Evolutionary conservation across 2,888 invertebrate species (phyloP), one percentile per base, ranked within the genome.

Genomic region (Yponomeuta plumbellus): DNA sequence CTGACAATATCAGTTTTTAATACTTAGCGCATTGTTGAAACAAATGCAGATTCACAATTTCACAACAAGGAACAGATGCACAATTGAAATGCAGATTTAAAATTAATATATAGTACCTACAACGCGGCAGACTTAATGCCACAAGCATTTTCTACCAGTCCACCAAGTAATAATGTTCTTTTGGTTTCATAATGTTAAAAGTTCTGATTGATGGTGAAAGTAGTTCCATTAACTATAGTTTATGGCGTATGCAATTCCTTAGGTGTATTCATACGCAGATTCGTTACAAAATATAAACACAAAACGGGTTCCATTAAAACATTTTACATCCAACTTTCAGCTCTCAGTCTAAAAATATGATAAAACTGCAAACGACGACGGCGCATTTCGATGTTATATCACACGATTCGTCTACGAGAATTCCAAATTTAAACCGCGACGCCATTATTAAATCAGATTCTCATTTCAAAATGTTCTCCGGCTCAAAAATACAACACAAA

Each of bases 341-440:
- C 6, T 22, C 20, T 22, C 20, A 13, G 22, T 59, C 59, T 20
- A 59, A 59, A 59, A 59, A 59, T 20, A 59, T 22, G 59, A 59
- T 59, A 59, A 59, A 59, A 59, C 21, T 22, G 20, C 20, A 59
- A 22, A 52, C 17, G 44, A 52, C 17, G 44, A 52, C 44, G 23
- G 26, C 23, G 62, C 34, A 62, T 39, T 62, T 62, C 62, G n/a
- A 26, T 26, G 21, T 17, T 62, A 62, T 22, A 59, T 59, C 59
- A 59, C 62, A 62, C 62, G 72, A 73, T 74, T 71, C 69, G 73
- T 75, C 74, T 76, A 71, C 68, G 68, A 72, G 70, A 71, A 77
- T 76, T 79, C 80, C 77, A 79, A 81, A 81, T 79, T 76, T 78
- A 79, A 80, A 78, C 73, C 67, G 69, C 72, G 71, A 52, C 44